Evolutionary conservation across 2,797 vertebrate genomes (phyloP), one percentile per base, ranked within the genome.

Genomic region (Silurus aristotelis): DNA sequence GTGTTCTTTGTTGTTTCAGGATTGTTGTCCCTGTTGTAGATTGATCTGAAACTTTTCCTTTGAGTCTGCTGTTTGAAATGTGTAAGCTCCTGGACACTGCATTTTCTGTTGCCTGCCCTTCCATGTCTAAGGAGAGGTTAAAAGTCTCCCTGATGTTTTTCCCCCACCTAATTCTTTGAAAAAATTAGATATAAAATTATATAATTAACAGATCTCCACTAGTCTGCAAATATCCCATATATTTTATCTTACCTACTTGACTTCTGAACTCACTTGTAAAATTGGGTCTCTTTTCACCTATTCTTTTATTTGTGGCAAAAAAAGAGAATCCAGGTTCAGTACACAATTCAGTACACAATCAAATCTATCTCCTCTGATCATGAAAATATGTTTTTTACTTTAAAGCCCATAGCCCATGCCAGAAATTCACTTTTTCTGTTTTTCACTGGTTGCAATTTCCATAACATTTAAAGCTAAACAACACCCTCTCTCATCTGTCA

Each of bases 21-120:
- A n/a, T 63, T 61, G 76, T 12, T 79, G 56, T 79, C 58, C 31
- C 76, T 61, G 20, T n/a, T 79, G 76, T 7, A 22, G 31, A 78
- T 61, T n/a, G 27, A 61, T 78, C 75, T 78, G 9, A 43, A 61
- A 22, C 27, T 58, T 15, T 25, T 58, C 27, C 52, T 76, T 58
- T 76, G 52, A 76, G 25, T 58, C 73, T 76, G 25, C n/a, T 27
- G 14, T 58, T 12, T 58, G 73, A 76, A 78, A 76, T 58, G 25
- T 76, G 73, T 78, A 63, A 63, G 46, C 38, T 63, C 20, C 58
- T 63, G 27, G 56, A 78, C 19, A 78, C 19, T 61, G 31, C 75
- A 78, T 78, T 60, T 78, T 78, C 27, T 61, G 75, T 60, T 60
- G 56, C 17, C 55, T 77, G 55, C 55, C 17, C 25, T 58, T 31